Evolutionary conservation across 2,888 invertebrate genomes (phyloP).

Genomic region (Eupeodes luniger): DNA sequence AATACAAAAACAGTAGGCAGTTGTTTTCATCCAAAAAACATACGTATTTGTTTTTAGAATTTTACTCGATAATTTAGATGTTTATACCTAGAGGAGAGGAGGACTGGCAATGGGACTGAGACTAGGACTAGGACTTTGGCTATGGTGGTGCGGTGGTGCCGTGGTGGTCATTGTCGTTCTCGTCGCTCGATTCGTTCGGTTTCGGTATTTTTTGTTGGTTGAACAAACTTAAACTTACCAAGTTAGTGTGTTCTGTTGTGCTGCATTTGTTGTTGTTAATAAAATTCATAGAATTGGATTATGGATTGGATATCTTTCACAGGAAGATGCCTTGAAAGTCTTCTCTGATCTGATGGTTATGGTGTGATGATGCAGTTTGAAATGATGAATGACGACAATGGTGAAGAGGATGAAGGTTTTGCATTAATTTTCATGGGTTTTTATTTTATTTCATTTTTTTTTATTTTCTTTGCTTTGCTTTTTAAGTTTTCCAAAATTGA

Average conservation of each 20-base stretch:
- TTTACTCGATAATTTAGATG: slow-evolving; percentile 20
- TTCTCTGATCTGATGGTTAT: slow-evolving; percentile 8
- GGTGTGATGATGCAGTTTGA: background rate
- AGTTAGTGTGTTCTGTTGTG: slow-evolving; percentile 8
- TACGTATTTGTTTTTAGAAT: background rate
- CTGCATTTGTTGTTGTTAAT: slow-evolving; percentile 31
- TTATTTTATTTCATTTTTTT: slow-evolving; percentile 9
- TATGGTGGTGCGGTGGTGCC: background rate
- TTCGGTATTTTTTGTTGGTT: background rate
- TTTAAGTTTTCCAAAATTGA: background rate
- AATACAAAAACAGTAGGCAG: slow-evolving; percentile 9
- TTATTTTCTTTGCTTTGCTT: background rate
- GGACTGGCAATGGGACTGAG: too few relatives aligned
- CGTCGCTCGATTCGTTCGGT: too few relatives aligned
- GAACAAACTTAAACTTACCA: slow-evolving; percentile 34
- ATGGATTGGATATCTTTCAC: slow-evolving; percentile 8
- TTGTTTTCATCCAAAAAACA: background rate
- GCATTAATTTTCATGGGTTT: slow-evolving; percentile 18
- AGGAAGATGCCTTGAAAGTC: slow-evolving; percentile 10
- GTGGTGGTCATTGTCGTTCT: too few relatives aligned
- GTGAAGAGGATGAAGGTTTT: slow-evolving; percentile 6
- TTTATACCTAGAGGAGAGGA: slow-evolving; percentile 3
- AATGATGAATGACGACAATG: slow-evolving; percentile 13
- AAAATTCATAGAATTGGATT: slow-evolving; percentile 25
- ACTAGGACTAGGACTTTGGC: too few relatives aligned